Evolutionary conservation across 2,888 invertebrate genomes (phyloP), one percentile per base, ranked within the genome.

Genomic region (Lissocephala sabroskyi): DNA sequence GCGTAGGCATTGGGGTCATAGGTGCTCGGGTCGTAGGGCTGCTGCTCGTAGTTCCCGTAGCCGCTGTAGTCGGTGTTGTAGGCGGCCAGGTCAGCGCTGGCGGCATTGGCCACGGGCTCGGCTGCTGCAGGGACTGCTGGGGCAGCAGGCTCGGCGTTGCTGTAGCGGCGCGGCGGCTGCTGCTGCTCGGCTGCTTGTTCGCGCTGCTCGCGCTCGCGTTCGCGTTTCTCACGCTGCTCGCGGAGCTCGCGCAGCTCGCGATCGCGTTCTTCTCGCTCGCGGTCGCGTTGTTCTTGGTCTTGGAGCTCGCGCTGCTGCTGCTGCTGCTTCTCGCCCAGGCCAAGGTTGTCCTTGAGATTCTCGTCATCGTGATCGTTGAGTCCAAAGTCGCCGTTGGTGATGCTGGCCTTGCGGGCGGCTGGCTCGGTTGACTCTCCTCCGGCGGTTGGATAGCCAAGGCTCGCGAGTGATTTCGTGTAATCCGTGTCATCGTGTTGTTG

Each of bases 331-430:
- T 82, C 82, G 63, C 82, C 82, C 75, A 80, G 74, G 57, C 80
- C 81, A 70, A 81, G 65, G 63, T 81, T 81, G 68, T 84, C 83
- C 56, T 84, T 84, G 80, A 80, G 79, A 70, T 84, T 84, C 70
- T 84, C 84, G 62, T 83, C 82, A 58, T 84, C 82, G 70, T 78
- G 71, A 70, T 81, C 79, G 62, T 70, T 73, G 71, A 74, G 65
- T 62, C 80, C 80, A 52, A 79, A 77, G 46, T 65, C 65, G 54
- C 56, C 40, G 52, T 52, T 60, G 49, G 41, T 39, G 59, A 49
- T 49, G 52, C 46, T 49, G 62, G 49, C 52, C 56, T 37, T 52
- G 54, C 40, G 56, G 52, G 50, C 49, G 51, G 57, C 49, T 61
- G 63, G 26, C 41, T 13, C 39, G 32, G 17, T 9, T 32, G 30